phyloP scores from a whole-genome alignment of 2,113 vertebrate genomes.

The Bufo gargarizans region DNA sequence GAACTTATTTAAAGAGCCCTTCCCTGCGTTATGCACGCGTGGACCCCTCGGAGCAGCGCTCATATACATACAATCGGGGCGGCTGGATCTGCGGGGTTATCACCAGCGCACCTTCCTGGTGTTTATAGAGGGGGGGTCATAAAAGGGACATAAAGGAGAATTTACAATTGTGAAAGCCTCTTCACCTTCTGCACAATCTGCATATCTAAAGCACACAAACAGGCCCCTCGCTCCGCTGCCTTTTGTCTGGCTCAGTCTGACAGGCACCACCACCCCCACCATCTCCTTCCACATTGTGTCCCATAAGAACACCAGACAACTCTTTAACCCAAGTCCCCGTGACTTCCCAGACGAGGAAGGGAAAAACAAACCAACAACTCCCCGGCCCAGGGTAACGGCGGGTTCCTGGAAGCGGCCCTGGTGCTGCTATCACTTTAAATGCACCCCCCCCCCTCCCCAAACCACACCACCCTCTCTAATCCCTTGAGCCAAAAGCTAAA shows the following conservation, averaged over 20 bases:
- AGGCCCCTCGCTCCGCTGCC: background rate
- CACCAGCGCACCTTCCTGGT: conserved; percentile 34
- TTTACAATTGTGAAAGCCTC: conserved; percentile 32
- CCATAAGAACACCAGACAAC: conserved; percentile 32
- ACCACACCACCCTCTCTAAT: conserved; percentile 63
- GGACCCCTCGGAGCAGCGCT: too few relatives aligned
- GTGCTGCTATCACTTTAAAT: conserved; percentile 49
- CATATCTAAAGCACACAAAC: conserved; percentile 55
- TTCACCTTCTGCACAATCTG: conserved; percentile 48
- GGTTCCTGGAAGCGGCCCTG: conserved; percentile 2
- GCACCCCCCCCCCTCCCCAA: conserved; percentile 50
- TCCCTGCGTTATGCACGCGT: too few relatives aligned
- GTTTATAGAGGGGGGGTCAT: conserved; percentile 15
- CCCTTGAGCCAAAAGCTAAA: conserved; percentile 62
- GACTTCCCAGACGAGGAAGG: conserved; percentile 8
- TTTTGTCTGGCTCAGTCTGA: conserved; percentile 42
- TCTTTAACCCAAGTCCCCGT: background rate
- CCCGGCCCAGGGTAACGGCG: background rate
- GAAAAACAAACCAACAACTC: background rate
- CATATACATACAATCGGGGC: conserved; percentile 8
- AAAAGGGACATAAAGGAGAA: conserved; percentile 37
- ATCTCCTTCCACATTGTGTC: background rate
- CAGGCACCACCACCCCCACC: conserved; percentile 35
- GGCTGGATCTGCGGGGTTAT: background rate
- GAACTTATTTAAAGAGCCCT: background rate